These are phyloP conservation scores for Thamnophis sirtalis DNA, from an alignment of 2,113 vertebrate species.

Conservation along the genomic window DNA sequence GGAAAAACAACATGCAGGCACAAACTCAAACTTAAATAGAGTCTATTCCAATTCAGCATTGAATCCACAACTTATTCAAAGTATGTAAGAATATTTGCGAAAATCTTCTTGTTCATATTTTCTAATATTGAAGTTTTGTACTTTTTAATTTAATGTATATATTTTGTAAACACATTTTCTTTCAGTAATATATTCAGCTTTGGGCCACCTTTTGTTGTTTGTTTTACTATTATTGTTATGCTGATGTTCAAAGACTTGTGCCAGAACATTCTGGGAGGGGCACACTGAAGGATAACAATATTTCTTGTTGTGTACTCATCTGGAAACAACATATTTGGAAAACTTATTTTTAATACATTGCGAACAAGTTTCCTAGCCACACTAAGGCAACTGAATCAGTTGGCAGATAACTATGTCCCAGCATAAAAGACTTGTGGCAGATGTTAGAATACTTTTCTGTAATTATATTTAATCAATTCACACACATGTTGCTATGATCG, in stretches of 20 bases:
- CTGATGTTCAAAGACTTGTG: background rate
- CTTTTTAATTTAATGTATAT: background rate
- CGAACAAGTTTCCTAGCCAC: background rate
- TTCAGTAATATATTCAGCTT: background rate
- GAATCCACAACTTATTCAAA: background rate
- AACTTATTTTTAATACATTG: background rate
- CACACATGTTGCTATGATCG: background rate
- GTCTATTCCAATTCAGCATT: background rate
- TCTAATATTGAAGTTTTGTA: background rate
- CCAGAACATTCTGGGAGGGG: background rate
- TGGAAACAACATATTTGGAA: background rate
- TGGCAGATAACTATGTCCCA: background rate
- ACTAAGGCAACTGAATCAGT: background rate
- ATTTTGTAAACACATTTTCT: background rate
- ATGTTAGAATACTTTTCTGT: background rate
- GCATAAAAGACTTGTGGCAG: background rate
- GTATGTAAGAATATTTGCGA: background rate
- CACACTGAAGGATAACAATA: background rate
- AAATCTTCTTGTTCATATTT: background rate
- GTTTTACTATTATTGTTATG: background rate
- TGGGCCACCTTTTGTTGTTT: background rate
- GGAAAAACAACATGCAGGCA: background rate
- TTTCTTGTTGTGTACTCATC: background rate
- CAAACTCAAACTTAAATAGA: background rate
- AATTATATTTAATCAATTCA: background rate